These are phyloP conservation scores for Drosophila melanocephala DNA, from an alignment of 2,888 invertebrate genomes.

Conservation along the genomic window DNA sequence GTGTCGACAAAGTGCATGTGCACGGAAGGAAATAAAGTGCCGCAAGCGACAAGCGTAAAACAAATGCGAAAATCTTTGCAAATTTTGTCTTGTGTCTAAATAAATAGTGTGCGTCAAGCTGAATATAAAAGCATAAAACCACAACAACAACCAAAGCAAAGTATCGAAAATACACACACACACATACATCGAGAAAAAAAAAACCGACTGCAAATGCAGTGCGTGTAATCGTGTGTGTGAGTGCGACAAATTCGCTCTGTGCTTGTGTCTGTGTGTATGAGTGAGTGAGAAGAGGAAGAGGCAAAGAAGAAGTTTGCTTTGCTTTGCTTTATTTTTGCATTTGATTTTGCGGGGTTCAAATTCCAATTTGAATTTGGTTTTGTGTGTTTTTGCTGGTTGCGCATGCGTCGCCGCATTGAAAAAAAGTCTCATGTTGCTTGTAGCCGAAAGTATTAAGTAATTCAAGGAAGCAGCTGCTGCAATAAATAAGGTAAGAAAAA, in stretches of 20 bases:
- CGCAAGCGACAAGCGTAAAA: conserved; percentile 42
- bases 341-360: conserved; percentile 76
- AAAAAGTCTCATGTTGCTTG: conserved; percentile 16
- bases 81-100: conserved; percentile 5
- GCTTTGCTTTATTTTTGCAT: conserved; percentile 51
- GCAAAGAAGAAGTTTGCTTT: conserved; percentile 38
- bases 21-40: conserved; percentile 60
- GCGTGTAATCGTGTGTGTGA: conserved; percentile 62
- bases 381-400: conserved; percentile 52
- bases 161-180: conserved; percentile 22
- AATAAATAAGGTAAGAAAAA: conserved; percentile 37
- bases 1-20: conserved; percentile 66
- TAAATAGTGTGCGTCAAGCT: conserved; percentile 14
- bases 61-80: conserved; percentile 25
- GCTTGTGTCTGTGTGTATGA: conserved; percentile 11
- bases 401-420: conserved; percentile 63
- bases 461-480: conserved; percentile 30
- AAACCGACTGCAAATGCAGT: conserved; percentile 61
- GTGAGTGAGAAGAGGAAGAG: conserved; percentile 32
- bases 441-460: conserved; percentile 27
- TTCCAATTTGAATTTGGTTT: conserved; percentile 70
- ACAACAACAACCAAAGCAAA: conserved; percentile 20
- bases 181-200: conserved; percentile 15
- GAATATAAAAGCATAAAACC: conserved; percentile 25
- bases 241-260: conserved; percentile 60